Evolutionary conservation across 1,140 invertebrate species (phyloP), one percentile per base, ranked within the genome.

Genomic region (Drosophila mauritiana): DNA sequence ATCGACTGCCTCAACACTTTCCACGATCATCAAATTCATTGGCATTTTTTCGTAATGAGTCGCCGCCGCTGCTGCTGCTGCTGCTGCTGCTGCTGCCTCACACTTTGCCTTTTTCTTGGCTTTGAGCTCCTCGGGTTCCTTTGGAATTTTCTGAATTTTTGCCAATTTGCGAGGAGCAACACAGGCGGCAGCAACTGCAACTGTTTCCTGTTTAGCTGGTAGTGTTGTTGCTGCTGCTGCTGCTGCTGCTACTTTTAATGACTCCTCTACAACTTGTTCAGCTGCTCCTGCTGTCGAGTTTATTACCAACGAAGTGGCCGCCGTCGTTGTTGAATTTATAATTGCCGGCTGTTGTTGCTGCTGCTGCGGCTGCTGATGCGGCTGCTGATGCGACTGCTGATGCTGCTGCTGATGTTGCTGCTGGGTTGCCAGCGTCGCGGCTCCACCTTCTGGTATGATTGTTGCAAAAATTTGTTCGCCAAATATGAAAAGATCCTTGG

Each of bases 401-500:
- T 31, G 31, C 8, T 31, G 78, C n/a, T 83, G 81, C 27, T 77
- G 78, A 20, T 80, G 73, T 20, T 69, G 80, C 48, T 82, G 80
- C 46, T 73, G 73, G 45, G 75, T 69, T 68, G 63, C 80, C 45
- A 78, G 64, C 27, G 68, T 43, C 58, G 67, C 78, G 64, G 70
- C 68, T 75, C 84, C 90, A 86, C 77, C 73, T 91, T 90, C 90
- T 91, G 90, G 90, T 90, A 91, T 91, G 73, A 91, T 90, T 82
- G 90, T 91, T 84, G 90, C 90, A 90, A 91, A 91, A 84, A 91
- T 84, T 88, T 91, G 90, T 90, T 91, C 90, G 78, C 90, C 90
- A 84, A 91, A 91, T 90, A 91, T 91, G 70, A 91, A 91, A 81
- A 91, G 90, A 91, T 91, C 90, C 83, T 91, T 91, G 82, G 90